A percentile compares a stretch with the other conserved stretches of the same genome.
These are phyloP conservation scores for Pipistrellus pipistrellus DNA, from an alignment of 2,797 vertebrate genomes.

Conservation along the genomic window DNA sequence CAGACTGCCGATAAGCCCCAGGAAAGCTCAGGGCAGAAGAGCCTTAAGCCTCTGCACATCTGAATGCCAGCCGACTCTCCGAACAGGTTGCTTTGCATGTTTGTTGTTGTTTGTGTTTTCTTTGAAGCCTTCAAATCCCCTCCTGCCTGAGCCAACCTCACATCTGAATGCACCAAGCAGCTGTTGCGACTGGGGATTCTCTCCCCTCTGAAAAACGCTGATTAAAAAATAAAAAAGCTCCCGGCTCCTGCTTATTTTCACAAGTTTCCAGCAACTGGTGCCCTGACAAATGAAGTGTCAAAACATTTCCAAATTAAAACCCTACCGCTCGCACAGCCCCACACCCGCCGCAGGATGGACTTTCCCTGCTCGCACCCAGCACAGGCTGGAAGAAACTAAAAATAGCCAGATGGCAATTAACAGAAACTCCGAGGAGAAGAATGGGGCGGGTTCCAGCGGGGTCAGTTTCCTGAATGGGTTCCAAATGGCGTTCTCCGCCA, in stretches of 20 bases:
- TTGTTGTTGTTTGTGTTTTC: conserved; percentile 74
- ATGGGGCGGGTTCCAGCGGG: conserved; percentile 62
- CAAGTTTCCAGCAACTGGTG: conserved; percentile 77
- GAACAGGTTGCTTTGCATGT: conserved; percentile 65
- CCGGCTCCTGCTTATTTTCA: conserved; percentile 69
- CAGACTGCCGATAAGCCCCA: conserved; percentile 22
- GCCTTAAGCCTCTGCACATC: conserved; percentile 22
- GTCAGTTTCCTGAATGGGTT: conserved; percentile 78
- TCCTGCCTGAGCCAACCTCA: conserved; percentile 64
- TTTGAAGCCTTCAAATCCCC: conserved; percentile 71
- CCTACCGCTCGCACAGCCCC: conserved; percentile 58
- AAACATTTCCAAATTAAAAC: conserved; percentile 84
- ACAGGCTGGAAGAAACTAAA: conserved; percentile 78
- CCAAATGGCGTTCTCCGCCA: conserved; percentile 75
- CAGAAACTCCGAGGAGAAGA: conserved; percentile 69
- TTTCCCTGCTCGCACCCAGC: conserved; percentile 21
- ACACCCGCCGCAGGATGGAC: conserved; percentile 75
- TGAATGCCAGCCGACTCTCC: background rate
- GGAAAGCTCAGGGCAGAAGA: background rate
- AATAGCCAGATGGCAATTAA: conserved; percentile 85
- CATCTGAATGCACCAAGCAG: conserved; percentile 70
- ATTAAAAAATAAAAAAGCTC: conserved; percentile 67
- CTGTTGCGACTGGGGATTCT: conserved; percentile 69
- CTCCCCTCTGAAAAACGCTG: conserved; percentile 74
- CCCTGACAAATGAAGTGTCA: conserved; percentile 83